These are phyloP conservation scores for Neuroterus valhalla DNA, from an alignment of 1,140 invertebrate genomes.

Conservation along the genomic window DNA sequence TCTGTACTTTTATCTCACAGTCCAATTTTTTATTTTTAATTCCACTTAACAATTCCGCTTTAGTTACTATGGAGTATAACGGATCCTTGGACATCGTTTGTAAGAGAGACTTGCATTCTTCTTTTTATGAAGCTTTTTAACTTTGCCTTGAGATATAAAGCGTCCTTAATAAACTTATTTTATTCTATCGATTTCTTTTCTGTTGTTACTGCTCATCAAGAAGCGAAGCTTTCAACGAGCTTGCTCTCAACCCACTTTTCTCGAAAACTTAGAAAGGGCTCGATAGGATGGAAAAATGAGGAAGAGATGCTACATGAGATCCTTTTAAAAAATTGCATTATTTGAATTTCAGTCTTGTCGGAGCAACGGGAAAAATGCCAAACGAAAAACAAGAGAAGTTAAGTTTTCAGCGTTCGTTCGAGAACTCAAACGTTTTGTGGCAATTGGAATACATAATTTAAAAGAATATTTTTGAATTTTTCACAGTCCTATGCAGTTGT, in stretches of 20 bases:
- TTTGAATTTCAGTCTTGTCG: slow-evolving; percentile 1
- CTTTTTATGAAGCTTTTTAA: background rate
- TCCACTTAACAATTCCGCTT: no score
- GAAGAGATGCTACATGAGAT: background rate
- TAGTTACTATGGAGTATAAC: no score
- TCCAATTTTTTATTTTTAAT: no score
- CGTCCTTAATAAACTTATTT: background rate
- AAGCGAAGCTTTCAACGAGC: slow-evolving; percentile 13
- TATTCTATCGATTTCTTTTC: slow-evolving; percentile 1
- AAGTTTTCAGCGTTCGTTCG: background rate
- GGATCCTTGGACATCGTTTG: no score
- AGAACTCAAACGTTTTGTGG: no score
- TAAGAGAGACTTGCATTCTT: background rate
- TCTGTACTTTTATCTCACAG: no score
- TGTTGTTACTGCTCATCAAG: slow-evolving; percentile 5
- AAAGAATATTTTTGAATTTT: no score
- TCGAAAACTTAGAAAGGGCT: slow-evolving; percentile 9
- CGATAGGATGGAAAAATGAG: background rate
- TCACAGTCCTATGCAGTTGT: no score
- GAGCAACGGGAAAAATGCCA: background rate
- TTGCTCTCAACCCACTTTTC: slow-evolving; percentile 14
- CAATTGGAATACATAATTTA: no score
- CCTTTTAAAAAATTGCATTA: background rate
- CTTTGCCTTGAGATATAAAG: background rate
- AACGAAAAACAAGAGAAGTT: background rate